Conservation (phyloP, 1,140 invertebrate genomes). For the Zaprionus taronus region DNA sequence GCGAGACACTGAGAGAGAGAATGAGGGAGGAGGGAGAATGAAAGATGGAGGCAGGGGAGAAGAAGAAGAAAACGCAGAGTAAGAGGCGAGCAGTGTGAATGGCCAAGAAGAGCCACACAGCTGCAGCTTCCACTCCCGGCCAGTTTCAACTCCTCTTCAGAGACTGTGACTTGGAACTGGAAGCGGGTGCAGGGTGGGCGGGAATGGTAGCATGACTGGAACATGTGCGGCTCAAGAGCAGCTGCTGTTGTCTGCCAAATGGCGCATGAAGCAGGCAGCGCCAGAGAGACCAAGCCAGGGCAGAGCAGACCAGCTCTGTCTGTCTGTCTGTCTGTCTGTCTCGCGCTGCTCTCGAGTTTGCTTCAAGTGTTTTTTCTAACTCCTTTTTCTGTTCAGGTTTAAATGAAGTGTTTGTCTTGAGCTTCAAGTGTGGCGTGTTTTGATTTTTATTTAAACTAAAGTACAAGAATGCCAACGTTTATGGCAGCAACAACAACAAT, state of each 20-base stretch:
- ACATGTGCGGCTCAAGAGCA: slow-evolving; percentile 76
- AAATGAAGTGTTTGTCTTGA: slow-evolving; percentile 77
- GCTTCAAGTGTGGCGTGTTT: slow-evolving; percentile 78
- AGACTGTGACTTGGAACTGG: slow-evolving; percentile 24
- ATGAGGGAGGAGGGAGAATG: background rate
- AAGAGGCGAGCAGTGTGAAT: slow-evolving; percentile 46
- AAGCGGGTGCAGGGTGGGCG: background rate
- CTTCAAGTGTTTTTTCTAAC: slow-evolving; percentile 72
- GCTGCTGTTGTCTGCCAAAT: slow-evolving; percentile 77
- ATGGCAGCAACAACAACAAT: slow-evolving; percentile 16
- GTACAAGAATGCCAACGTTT: slow-evolving; percentile 34
- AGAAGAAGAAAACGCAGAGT: background rate
- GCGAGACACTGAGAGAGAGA: slow-evolving; percentile 27
- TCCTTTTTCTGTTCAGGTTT: slow-evolving; percentile 70
- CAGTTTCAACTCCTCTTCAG: background rate
- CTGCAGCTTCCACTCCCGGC: background rate
- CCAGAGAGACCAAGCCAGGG: slow-evolving; percentile 15
- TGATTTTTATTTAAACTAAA: slow-evolving; percentile 78
- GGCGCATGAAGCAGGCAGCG: slow-evolving; percentile 65
- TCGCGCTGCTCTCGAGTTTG: slow-evolving; percentile 54
- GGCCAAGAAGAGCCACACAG: slow-evolving; percentile 22
- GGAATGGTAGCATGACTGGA: slow-evolving; percentile 41
- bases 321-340: slow-evolving; percentile 44
- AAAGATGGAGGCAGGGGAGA: background rate
- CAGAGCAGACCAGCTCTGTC: background rate